Evolutionary conservation across 2,888 invertebrate genomes (phyloP).

Genomic region (Schizaphis graminum): DNA sequence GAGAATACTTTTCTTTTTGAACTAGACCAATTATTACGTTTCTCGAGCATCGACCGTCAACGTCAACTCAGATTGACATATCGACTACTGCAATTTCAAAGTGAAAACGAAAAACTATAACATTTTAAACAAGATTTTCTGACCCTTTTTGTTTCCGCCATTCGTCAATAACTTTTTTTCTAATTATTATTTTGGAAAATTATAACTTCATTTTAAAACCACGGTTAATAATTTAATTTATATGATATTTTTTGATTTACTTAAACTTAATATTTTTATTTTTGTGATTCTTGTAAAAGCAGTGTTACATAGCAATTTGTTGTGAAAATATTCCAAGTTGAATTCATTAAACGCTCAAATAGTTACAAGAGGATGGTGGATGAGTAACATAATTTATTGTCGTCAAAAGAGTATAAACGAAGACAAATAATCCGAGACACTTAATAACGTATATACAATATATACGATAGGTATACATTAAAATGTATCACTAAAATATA

Average conservation of each 20-base stretch:
- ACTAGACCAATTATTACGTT: neutral
- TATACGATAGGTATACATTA: neutral
- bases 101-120: neutral
- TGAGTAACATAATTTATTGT: neutral
- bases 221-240: neutral
- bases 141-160: neutral
- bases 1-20: neutral
- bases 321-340: neutral
- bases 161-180: neutral
- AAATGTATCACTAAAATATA: neutral
- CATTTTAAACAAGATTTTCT: neutral
- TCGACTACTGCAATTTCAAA: neutral
- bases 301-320: neutral
- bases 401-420: neutral
- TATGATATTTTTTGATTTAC: neutral
- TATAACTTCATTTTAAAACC: neutral
- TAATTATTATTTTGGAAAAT: neutral
- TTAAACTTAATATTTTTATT: neutral
- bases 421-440: neutral
- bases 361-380: neutral
- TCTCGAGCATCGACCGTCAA: neutral
- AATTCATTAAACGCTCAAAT: neutral
- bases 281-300: neutral
- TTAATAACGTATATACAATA: neutral
- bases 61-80: neutral